A percentile compares a stretch with the other conserved stretches of the same genome.
These are phyloP conservation scores for Nycticorax nycticorax DNA, from an alignment of 2,113 vertebrate genomes.

Conservation along the genomic window DNA sequence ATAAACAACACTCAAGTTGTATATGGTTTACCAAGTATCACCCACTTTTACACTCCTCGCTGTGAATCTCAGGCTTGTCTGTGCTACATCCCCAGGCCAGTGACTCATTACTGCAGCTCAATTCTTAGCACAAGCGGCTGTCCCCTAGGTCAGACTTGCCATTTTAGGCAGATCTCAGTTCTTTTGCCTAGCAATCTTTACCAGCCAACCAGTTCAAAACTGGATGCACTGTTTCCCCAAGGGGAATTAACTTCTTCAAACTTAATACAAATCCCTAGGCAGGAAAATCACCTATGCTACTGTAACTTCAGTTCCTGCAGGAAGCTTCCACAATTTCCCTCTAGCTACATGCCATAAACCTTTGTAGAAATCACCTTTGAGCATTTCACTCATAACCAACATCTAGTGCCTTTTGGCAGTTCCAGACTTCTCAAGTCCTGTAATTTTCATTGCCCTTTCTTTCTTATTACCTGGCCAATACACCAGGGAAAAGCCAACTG, in stretches of 20 bases:
- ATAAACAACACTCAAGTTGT: not conserved
- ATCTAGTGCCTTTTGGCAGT: not conserved
- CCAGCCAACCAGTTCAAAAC: not conserved
- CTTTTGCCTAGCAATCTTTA: not conserved
- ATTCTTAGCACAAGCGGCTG: not conserved
- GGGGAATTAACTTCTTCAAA: not conserved
- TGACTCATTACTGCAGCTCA: not conserved
- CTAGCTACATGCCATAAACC: not conserved
- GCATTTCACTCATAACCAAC: not conserved
- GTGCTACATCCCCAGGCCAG: not conserved
- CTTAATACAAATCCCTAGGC: not conserved
- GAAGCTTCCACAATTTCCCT: not conserved
- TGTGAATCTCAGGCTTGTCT: not conserved
- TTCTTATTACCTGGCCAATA: not conserved
- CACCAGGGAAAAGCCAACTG: not conserved
- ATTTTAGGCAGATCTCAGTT: not conserved
- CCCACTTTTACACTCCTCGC: not conserved
- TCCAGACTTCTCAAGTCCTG: not conserved
- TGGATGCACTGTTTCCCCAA: not conserved
- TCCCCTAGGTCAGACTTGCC: not conserved
- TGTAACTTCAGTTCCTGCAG: not conserved
- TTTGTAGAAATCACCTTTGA: not conserved
- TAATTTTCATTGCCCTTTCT: not conserved
- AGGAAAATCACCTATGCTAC: not conserved
- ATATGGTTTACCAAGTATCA: not conserved